Percentiles rank a stretch among this genome's conserved stretches.
Evolutionary conservation across 1,140 invertebrate genomes (phyloP).

Genomic region (Teleopsis dalmanni): DNA sequence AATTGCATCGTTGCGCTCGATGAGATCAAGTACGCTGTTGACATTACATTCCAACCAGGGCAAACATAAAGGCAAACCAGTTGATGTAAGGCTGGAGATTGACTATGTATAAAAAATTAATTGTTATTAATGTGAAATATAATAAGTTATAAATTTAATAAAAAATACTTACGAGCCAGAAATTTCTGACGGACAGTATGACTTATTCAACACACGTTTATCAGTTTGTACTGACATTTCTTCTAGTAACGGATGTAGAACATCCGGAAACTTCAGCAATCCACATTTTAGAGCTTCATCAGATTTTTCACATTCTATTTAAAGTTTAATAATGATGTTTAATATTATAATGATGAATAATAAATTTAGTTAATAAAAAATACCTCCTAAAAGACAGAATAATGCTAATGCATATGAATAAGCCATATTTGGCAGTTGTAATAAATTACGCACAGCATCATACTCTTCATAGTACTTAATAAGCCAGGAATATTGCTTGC

Average conservation of each 20-base stretch:
- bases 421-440: slow-evolving; percentile 80
- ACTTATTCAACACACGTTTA: slow-evolving; percentile 51
- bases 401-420: slow-evolving; percentile 76
- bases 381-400: slow-evolving; percentile 49
- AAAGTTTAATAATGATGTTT: too few species aligned
- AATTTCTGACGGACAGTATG: slow-evolving; percentile 43
- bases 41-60: slow-evolving; percentile 71
- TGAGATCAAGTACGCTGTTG: slow-evolving; percentile 54
- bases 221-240: slow-evolving; percentile 70
- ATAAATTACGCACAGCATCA: slow-evolving; percentile 61
- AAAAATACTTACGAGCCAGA: slow-evolving; percentile 25
- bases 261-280: slow-evolving; percentile 75
- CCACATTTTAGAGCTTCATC: slow-evolving; percentile 64
- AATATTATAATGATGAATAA: too few species aligned
- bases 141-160: neutral
- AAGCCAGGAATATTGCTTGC: slow-evolving; percentile 78
- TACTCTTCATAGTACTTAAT: slow-evolving; percentile 62
- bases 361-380: too few species aligned
- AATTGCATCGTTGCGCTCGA: slow-evolving; percentile 59
- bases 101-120: slow-evolving; percentile 44
- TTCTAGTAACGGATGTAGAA: slow-evolving; percentile 65
- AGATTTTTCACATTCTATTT: slow-evolving; percentile 49
- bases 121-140: neutral
- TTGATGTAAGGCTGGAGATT: slow-evolving; percentile 59
- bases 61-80: slow-evolving; percentile 67